Percentiles rank a stretch among this genome's conserved stretches.
These are phyloP conservation scores for Alosa alosa DNA, from an alignment of 2,113 vertebrate genomes.

Conservation along the genomic window DNA sequence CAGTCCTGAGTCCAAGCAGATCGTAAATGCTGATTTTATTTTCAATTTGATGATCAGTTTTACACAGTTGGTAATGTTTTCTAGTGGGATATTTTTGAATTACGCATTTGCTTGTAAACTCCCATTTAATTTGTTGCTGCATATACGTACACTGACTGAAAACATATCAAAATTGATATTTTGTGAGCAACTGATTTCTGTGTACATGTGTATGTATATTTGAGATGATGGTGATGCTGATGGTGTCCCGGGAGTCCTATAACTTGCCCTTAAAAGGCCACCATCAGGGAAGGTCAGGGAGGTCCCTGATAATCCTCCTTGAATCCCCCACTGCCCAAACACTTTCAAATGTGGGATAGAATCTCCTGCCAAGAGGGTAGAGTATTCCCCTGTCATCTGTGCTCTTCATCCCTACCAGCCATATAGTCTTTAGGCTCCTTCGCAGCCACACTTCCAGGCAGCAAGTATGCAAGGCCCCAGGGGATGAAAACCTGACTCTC, in stretches of 20 bases:
- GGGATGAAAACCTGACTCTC: background rate
- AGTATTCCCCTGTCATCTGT: background rate
- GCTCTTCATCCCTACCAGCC: background rate
- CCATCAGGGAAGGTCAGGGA: background rate
- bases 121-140: background rate
- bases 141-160: too few species aligned
- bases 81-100: background rate
- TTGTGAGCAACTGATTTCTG: background rate
- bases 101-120: background rate
- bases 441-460: background rate
- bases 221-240: background rate
- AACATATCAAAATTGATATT: too few species aligned
- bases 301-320: background rate
- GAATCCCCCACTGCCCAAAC: background rate
- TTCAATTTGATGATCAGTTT: background rate
- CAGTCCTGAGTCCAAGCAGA: background rate
- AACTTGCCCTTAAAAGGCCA: background rate
- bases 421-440: background rate
- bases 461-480: background rate
- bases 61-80: background rate
- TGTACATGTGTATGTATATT: background rate
- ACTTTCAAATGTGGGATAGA: background rate
- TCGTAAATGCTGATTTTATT: background rate
- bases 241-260: background rate
- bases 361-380: background rate